A percentile compares a stretch with the other conserved stretches of the same genome.
phyloP scores from a whole-genome alignment of 2,113 vertebrate species.

The Labeo rohita region DNA sequence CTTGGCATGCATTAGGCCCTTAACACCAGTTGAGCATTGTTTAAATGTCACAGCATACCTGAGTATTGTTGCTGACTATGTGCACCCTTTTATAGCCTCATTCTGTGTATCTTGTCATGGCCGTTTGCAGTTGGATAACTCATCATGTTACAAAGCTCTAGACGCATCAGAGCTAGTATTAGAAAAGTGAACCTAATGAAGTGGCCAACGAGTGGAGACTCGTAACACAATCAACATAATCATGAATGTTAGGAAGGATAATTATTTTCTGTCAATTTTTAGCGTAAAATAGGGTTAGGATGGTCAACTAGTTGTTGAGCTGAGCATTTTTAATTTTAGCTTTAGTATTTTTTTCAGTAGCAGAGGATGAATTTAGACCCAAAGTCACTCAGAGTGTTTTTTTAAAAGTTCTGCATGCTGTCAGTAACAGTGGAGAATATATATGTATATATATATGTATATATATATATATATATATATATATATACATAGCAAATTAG shows the following conservation, averaged over 20 bases:
- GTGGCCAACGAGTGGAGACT: background rate
- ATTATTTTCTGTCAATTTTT: background rate
- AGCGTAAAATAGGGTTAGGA: background rate
- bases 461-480: no score
- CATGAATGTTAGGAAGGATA: background rate
- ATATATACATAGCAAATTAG: no score
- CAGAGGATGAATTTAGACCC: background rate
- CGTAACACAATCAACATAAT: background rate
- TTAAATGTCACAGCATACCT: slow-evolving; percentile 35
- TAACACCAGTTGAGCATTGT: slow-evolving; percentile 25
- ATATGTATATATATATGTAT: no score
- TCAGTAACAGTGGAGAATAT: no score
- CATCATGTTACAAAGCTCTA: background rate
- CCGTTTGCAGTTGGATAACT: background rate
- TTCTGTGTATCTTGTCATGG: background rate
- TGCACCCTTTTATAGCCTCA: slow-evolving; percentile 17
- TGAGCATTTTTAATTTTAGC: background rate
- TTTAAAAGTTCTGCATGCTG: no score
- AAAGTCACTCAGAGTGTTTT: no score
- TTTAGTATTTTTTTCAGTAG: background rate
- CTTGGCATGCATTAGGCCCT: slow-evolving; percentile 27
- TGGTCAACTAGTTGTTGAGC: background rate
- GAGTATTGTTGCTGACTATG: slow-evolving; percentile 19
- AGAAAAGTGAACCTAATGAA: background rate
- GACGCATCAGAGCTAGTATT: background rate